Evolutionary conservation across 1,140 invertebrate genomes (phyloP).

Genomic region (Drosophila leontia): DNA sequence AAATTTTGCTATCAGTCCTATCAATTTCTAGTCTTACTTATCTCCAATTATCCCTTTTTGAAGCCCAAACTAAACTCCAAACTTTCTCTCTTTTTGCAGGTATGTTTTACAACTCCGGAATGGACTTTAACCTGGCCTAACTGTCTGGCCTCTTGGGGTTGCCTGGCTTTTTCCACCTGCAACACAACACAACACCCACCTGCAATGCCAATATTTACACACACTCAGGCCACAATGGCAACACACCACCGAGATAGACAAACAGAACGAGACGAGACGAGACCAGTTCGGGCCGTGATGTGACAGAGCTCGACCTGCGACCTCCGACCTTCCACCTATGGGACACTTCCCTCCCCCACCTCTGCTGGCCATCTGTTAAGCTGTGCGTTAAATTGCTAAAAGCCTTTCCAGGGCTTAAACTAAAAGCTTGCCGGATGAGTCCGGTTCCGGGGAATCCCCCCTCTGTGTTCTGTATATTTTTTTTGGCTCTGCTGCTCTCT

Average conservation of each 20-base stretch:
- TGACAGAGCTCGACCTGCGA: slow-evolving; percentile 15
- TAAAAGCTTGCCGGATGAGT: slow-evolving; percentile 56
- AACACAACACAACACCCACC: slow-evolving; percentile 46
- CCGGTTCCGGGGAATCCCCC: background rate
- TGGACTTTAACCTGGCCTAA: slow-evolving; percentile 33
- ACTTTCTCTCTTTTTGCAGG: slow-evolving; percentile 53
- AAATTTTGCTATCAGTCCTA: background rate
- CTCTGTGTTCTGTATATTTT: background rate
- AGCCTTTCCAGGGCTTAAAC: slow-evolving; percentile 73
- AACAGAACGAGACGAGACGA: slow-evolving; percentile 43
- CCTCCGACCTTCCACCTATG: slow-evolving; percentile 18
- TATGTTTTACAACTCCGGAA: slow-evolving; percentile 36
- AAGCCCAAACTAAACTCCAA: slow-evolving; percentile 15
- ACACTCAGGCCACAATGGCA: slow-evolving; percentile 27
- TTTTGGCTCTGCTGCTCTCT: slow-evolving; percentile 26
- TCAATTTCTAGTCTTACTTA: background rate
- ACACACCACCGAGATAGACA: slow-evolving; percentile 32
- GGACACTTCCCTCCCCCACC: background rate
- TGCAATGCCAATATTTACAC: slow-evolving; percentile 74
- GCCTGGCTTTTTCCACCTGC: slow-evolving; percentile 15
- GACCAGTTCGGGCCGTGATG: slow-evolving; percentile 21
- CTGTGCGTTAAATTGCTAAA: slow-evolving; percentile 83
- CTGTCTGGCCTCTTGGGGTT: slow-evolving; percentile 29
- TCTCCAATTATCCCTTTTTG: slow-evolving; percentile 16
- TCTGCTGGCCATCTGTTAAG: slow-evolving; percentile 63